Base-by-base conservation (phyloP, 2,888 invertebrate species). In the Deilephila elpenor region DNA sequence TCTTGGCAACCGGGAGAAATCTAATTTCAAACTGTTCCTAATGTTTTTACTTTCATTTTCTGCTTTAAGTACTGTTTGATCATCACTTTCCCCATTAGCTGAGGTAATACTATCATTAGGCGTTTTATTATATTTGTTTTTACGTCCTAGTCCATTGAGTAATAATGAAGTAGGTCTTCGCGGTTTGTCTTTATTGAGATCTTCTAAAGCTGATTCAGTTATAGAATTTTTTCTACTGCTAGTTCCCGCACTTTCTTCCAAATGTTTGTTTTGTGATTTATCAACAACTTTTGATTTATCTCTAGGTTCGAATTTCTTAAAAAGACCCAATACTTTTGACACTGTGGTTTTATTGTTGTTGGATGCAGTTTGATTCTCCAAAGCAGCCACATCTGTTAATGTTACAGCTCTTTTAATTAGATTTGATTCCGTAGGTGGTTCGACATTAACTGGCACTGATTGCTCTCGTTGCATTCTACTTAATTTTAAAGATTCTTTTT, bases 301-400 rank as follows among this genome's bases (percentile, higher is more conserved):
- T 80, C 96, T 95, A 71, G 96, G 95, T 88, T 97, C 96, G 87
- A 96, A 96, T 88, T 96, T 97, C 79, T 96, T 97, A 80, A 98
- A 97, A 4, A 98, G 91, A 0, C 97, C 97, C 74, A 98, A 90
- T 64, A 98, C 97, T 85, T 96, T 96, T 0, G 97, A 97, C 4
- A 97, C 96, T 17, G 96, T 96, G 60, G 96, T 96, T 82, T 96
- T 96, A 67, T 95, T 96, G 67, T 95, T 95, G 32, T 89, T 89
- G 44, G 51, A 7, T 20, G 90, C 79, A 74, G 77, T 92, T 56
- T 88, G 88, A 73, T 80, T 89, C 70, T 91, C 90, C 74, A 95
- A 83, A 74, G 93, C 93, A 7, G 96, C 95, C 74, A 97, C 95
- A 81, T 97, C 96, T 78, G 97, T 97, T 29, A 96, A 95, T 59